A percentile compares a stretch with the other conserved stretches of the same genome.
These are phyloP conservation scores for Ctena decussata DNA, from an alignment of 2,888 invertebrate species.

Conservation along the genomic window DNA sequence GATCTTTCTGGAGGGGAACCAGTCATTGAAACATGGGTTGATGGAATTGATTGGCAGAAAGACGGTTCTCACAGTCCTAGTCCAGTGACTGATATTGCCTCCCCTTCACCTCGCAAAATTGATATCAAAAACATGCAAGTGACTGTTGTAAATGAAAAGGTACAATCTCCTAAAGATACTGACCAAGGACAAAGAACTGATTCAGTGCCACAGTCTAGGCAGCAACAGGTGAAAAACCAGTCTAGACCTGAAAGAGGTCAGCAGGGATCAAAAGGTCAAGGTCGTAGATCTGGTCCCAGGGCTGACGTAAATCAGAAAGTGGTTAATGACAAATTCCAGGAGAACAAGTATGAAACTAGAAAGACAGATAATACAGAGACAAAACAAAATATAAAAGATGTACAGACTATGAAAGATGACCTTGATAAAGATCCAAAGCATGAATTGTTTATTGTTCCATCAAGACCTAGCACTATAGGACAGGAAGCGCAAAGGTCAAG, in stretches of 20 bases:
- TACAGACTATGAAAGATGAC: constrained; percentile 2
- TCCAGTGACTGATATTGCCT: constrained; percentile 31
- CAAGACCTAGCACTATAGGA: constrained; percentile 61
- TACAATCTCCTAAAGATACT: not conserved
- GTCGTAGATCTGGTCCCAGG: constrained; percentile 55
- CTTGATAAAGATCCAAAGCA: constrained; percentile 35
- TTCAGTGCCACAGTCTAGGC: constrained; percentile 12
- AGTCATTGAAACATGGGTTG: constrained; percentile 36
- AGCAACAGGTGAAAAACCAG: constrained; percentile 8
- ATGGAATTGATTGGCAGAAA: constrained; percentile 26
- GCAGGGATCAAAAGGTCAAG: constrained; percentile 53
- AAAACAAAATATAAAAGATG: not conserved
- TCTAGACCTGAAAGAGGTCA: constrained; percentile 11
- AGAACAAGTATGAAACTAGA: not conserved
- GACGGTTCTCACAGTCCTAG: constrained; percentile 36
- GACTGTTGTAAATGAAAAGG: constrained; percentile 70
- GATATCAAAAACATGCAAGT: constrained; percentile 75
- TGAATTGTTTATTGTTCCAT: constrained; percentile 61
- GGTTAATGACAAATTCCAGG: not conserved
- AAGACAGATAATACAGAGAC: not conserved
- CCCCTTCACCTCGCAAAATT: constrained; percentile 56
- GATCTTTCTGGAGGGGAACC: constrained; percentile 48
- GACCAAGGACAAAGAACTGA: constrained; percentile 12
- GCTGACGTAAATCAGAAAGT: constrained; percentile 28
- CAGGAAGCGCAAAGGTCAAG: constrained; percentile 64